These are phyloP conservation scores for Ichneumon xanthorius DNA, from an alignment of 2,888 invertebrate genomes.

Conservation along the genomic window DNA sequence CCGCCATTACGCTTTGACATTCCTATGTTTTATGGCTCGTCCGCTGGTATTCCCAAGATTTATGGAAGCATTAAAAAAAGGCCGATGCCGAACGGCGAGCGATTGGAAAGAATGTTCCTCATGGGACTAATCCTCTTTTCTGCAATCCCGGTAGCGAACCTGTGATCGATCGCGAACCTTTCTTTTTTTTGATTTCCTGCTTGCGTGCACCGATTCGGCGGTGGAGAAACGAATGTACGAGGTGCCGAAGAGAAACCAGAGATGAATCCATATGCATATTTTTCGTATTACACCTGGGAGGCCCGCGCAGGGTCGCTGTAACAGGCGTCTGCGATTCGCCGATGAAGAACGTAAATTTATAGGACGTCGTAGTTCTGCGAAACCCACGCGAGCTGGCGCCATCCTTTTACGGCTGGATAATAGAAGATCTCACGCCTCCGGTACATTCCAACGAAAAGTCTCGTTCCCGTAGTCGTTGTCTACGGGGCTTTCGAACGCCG, in stretches of 20 bases:
- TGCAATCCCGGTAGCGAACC: not conserved
- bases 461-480: not conserved
- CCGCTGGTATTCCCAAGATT: not conserved
- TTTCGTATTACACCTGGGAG: conserved; percentile 39
- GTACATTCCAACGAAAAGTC: conserved; percentile 51
- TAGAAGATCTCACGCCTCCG: conserved; percentile 47
- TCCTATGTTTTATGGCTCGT: not conserved
- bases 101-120: conserved; percentile 3
- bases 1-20: not conserved
- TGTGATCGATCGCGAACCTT: not conserved
- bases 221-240: not conserved
- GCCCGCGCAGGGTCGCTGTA: conserved; percentile 17
- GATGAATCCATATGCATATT: not conserved
- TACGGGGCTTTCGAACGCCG: not conserved
- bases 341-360: conserved; percentile 16
- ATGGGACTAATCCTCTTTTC: not conserved
- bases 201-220: not conserved
- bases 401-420: conserved; percentile 15
- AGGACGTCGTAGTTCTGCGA: conserved; percentile 14
- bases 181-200: not conserved
- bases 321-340: conserved; percentile 43
- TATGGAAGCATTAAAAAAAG: conserved; percentile 13
- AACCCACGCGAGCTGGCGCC: conserved; percentile 56
- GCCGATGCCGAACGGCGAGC: not conserved
- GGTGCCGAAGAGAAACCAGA: not conserved